phyloP scores from a whole-genome alignment of 2,797 vertebrate genomes.

The Coccyzus lansbergi region DNA sequence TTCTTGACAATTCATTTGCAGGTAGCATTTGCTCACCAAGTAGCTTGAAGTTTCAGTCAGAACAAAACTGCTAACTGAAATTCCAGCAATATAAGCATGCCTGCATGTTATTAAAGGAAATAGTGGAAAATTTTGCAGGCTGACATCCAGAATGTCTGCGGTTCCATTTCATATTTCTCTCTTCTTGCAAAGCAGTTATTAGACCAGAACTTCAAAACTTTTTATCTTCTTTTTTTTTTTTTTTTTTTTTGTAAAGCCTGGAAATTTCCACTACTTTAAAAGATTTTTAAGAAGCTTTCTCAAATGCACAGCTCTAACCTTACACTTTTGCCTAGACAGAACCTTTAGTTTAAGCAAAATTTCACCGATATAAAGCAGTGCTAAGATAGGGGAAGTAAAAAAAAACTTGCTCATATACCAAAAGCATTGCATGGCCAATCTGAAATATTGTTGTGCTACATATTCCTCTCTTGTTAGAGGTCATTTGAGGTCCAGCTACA shows the following conservation, averaged over 20 bases:
- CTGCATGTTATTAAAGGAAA: conserved; percentile 73
- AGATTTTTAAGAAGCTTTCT: conserved; percentile 15
- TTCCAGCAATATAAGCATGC: conserved; percentile 54
- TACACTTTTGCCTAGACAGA: conserved; percentile 1
- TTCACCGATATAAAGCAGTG: not conserved
- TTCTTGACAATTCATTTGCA: not conserved
- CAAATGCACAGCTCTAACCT: conserved; percentile 25
- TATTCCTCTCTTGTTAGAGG: not conserved
- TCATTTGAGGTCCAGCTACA: not conserved
- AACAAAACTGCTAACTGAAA: conserved; percentile 37
- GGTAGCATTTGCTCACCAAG: not conserved
- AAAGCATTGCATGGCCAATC: not conserved
- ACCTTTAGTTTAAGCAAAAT: conserved; percentile 30
- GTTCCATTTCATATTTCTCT: conserved; percentile 75
- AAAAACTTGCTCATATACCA: not conserved
- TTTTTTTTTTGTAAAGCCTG: conserved; percentile 24
- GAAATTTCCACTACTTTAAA: conserved; percentile 70
- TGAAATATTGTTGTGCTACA: not conserved
- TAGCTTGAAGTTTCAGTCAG: conserved; percentile 42
- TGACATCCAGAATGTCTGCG: conserved; percentile 76
- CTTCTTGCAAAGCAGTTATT: conserved; percentile 72
- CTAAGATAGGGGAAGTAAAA: not conserved
- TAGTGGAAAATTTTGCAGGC: conserved; percentile 78
- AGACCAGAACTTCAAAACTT: conserved; percentile 30
- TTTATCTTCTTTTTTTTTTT: not conserved